These are phyloP conservation scores for Macheiramphus alcinus DNA, from an alignment of 2,113 vertebrate genomes.

Conservation along the genomic window DNA sequence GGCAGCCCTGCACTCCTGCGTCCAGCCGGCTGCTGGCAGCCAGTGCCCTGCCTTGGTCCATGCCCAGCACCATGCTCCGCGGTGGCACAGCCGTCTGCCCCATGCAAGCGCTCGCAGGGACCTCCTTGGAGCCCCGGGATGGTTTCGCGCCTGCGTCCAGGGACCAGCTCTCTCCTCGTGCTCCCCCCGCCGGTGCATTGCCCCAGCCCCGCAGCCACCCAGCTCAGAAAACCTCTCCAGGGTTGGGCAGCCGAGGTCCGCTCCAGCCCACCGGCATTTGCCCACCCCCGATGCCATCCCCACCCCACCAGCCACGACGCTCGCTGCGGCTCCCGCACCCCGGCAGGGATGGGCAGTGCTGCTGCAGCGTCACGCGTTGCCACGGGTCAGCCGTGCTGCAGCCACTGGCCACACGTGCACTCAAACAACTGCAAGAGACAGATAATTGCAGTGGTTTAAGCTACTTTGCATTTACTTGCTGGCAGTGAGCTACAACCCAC, in stretches of 20 bases:
- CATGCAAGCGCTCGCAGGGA: neutral
- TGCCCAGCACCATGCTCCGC: neutral
- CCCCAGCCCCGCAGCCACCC: fast-evolving
- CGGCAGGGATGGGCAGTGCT: neutral
- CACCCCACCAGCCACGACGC: neutral
- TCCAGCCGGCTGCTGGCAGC: neutral
- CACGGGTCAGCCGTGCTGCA: neutral
- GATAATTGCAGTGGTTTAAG: constrained; percentile 49
- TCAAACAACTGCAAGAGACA: neutral
- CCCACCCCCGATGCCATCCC: neutral
- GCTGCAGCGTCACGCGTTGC: neutral
- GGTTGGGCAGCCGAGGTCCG: fast-evolving
- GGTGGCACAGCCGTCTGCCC: fast-evolving
- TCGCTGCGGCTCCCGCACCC: fast-evolving
- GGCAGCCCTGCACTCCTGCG: neutral
- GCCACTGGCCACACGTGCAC: fast-evolving
- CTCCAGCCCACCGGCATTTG: neutral
- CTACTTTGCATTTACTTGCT: constrained; percentile 37
- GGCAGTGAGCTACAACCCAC: constrained; percentile 21
- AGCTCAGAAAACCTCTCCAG: neutral
- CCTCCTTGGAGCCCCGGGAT: neutral
- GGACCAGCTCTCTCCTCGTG: neutral
- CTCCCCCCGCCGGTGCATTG: fast-evolving
- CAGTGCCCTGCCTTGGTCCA: neutral
- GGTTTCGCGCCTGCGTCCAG: fast-evolving